phyloP scores from a whole-genome alignment of 2,113 vertebrate genomes.

The Globicephala melas region DNA sequence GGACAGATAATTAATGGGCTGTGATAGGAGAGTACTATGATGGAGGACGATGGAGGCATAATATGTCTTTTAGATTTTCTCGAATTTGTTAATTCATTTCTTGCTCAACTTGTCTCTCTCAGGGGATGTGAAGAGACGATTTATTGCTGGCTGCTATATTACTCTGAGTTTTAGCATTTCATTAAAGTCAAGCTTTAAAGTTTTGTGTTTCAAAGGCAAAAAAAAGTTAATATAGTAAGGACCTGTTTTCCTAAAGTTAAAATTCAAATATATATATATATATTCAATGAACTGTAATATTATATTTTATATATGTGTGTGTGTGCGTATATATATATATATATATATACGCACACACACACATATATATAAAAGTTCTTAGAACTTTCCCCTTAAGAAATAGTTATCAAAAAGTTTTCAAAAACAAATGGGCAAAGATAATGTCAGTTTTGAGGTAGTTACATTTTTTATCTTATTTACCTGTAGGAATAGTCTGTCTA shows the following conservation, averaged over 20 bases:
- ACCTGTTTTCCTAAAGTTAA: background rate
- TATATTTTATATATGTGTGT: too few relatives aligned
- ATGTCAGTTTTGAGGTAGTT: background rate
- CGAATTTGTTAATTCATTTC: background rate
- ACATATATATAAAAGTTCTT: too few relatives aligned
- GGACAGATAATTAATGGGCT: background rate
- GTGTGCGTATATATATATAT: fast-evolving
- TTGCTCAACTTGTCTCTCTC: background rate
- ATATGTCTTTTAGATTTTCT: background rate
- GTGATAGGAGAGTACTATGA: background rate
- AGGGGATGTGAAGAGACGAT: background rate
- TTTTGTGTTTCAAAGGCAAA: background rate
- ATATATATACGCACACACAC: fast-evolving
- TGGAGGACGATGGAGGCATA: too few relatives aligned
- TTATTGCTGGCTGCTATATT: background rate
- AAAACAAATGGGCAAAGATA: background rate
- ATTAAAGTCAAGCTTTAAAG: background rate
- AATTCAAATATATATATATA: background rate
- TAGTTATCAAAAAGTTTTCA: background rate
- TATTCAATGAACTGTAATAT: too few relatives aligned
- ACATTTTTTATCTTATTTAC: background rate
- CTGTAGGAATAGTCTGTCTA: background rate
- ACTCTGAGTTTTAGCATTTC: background rate
- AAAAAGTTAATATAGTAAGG: background rate
- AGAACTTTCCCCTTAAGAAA: background rate